Percentiles rank a stretch among this genome's conserved stretches.
Conservation (phyloP, 2,888 invertebrate species). For the Rhaphigaster nebulosa region DNA sequence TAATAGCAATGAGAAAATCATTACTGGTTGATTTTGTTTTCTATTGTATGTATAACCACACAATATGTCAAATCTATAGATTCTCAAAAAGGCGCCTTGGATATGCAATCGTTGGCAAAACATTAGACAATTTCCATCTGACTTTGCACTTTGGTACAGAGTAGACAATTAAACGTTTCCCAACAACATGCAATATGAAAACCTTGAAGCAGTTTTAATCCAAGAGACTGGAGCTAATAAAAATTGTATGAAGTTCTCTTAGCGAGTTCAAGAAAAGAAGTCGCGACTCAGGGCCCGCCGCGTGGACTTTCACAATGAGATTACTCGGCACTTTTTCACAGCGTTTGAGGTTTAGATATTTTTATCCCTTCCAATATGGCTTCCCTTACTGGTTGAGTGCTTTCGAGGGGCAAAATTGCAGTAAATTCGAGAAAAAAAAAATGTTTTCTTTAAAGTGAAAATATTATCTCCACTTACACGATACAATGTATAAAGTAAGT, state of each 20-base stretch:
- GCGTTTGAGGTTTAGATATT: constrained; percentile 18
- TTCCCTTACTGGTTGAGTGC: not conserved
- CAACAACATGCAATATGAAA: not conserved
- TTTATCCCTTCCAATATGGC: constrained; percentile 17
- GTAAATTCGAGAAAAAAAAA: not conserved
- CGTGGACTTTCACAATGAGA: not conserved
- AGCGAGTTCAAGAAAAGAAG: not conserved
- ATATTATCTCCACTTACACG: too few relatives aligned
- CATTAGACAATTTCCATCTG: not conserved
- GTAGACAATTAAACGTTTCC: not conserved
- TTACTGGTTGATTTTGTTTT: too few relatives aligned
- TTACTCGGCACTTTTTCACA: constrained; percentile 12
- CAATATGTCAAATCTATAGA: constrained; percentile 6
- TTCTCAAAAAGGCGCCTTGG: not conserved
- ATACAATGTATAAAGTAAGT: too few relatives aligned
- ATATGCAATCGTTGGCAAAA: not conserved
- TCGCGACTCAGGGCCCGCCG: not conserved
- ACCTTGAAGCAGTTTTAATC: not conserved
- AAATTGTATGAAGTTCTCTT: constrained; percentile 24
- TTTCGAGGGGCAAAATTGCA: not conserved
- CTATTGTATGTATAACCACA: not conserved
- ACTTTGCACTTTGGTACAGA: not conserved
- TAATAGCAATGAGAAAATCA: too few relatives aligned
- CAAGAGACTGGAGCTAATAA: not conserved
- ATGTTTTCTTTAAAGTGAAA: too few relatives aligned